phyloP scores from a whole-genome alignment of 23 tunicate species.

The Halocynthia roretzi region DNA sequence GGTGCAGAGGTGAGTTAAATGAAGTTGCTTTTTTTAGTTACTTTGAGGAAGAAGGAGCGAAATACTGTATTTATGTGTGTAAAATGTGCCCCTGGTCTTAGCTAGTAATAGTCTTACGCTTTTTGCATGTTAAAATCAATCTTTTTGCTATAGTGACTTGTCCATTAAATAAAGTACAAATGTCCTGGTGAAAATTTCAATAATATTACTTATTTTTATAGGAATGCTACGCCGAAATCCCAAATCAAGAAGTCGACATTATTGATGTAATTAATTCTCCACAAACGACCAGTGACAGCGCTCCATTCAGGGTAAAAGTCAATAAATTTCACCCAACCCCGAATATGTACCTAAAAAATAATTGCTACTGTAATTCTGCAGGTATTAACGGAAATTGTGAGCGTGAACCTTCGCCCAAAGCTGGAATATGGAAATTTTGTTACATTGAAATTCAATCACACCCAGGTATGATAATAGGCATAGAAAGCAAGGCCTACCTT shows the following conservation, averaged over 20 bases:
- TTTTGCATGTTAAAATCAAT: too few species aligned
- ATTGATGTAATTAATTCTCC: not conserved
- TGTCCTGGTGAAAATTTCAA: not conserved
- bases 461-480: not conserved
- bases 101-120: too few species aligned
- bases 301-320: too few species aligned
- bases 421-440: constrained; percentile 1
- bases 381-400: constrained; percentile 22
- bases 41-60: too few species aligned
- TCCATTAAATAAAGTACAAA: not conserved
- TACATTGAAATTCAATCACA: constrained; percentile 6
- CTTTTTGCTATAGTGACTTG: too few species aligned
- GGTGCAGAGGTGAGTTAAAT: constrained; percentile 11
- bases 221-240: constrained; percentile 7
- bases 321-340: too few species aligned
- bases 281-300: too few species aligned
- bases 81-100: too few species aligned
- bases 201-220: not conserved
- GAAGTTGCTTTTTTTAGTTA: not conserved
- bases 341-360: too few species aligned
- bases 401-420: constrained; percentile 21
- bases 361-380: not conserved
- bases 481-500: too few species aligned
- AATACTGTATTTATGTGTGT: too few species aligned
- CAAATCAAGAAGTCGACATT: constrained; percentile 10